A percentile compares a stretch with the other conserved stretches of the same genome.
phyloP scores from a whole-genome alignment of 2,888 invertebrate genomes.

The Troilus luridus region DNA sequence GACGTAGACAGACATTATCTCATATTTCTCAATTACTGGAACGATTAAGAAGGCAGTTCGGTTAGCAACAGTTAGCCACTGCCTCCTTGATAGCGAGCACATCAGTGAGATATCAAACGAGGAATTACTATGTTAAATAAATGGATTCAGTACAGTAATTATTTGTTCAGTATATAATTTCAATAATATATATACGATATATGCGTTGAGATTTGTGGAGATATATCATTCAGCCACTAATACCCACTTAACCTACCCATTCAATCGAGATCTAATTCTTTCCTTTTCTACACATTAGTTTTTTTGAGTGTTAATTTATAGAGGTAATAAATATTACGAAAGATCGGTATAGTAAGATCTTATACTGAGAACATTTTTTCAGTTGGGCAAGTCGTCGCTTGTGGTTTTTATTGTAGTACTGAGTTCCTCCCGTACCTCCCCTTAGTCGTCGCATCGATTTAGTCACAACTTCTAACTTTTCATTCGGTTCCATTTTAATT shows the following conservation, averaged over 20 bases:
- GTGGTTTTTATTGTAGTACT: too few relatives aligned
- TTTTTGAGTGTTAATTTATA: background rate
- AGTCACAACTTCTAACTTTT: too few relatives aligned
- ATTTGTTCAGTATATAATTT: too few relatives aligned
- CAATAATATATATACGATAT: too few relatives aligned
- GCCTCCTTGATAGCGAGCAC: background rate
- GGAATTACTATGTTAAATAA: background rate
- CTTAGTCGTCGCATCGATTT: too few relatives aligned
- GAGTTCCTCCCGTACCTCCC: too few relatives aligned
- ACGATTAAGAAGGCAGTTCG: conserved; percentile 29
- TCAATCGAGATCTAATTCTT: background rate
- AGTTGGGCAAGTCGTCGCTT: too few relatives aligned
- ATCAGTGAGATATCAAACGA: background rate
- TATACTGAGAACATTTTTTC: background rate
- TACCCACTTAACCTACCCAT: background rate
- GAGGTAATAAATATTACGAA: background rate
- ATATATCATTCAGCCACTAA: background rate
- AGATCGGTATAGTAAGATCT: background rate
- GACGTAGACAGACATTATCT: conserved; percentile 39
- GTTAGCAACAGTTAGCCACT: background rate
- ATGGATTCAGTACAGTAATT: background rate
- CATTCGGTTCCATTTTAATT: too few relatives aligned
- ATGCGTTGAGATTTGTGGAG: background rate
- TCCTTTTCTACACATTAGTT: too few relatives aligned
- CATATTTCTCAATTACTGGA: conserved; percentile 42